Conservation (phyloP, 2,888 invertebrate species). For the Troides helena region DNA sequence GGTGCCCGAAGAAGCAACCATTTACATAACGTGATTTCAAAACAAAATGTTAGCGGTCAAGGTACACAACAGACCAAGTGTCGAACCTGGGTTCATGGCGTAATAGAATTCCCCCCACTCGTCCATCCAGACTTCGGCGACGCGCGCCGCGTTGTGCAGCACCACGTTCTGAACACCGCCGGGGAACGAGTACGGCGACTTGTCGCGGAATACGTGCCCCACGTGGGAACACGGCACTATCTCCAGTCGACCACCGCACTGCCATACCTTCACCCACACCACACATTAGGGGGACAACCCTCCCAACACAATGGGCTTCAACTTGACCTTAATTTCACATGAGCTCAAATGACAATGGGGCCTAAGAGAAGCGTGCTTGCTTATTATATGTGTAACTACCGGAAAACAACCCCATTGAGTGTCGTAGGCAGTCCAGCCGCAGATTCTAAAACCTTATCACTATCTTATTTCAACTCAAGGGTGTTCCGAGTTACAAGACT, state of each 20-base stretch:
- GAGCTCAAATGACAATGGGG: neutral
- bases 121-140: constrained; percentile 99
- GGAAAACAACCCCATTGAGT: neutral
- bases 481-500: no score
- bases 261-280: constrained; percentile 87
- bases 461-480: no score
- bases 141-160: constrained; percentile 98
- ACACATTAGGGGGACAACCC: constrained; percentile 11
- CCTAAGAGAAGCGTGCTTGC: neutral
- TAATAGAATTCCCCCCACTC: constrained; percentile 99
- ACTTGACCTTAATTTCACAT: neutral
- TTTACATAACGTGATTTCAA: neutral
- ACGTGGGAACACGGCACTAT: constrained; percentile 97
- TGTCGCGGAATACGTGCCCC: constrained; percentile 98
- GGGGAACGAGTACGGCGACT: constrained; percentile 99
- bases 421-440: no score
- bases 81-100: constrained; percentile 98
- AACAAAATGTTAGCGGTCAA: constrained; percentile 47
- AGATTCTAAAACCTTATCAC: no score
- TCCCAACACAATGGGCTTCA: neutral
- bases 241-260: constrained; percentile 97
- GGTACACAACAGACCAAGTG: constrained; percentile 37
- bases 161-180: constrained; percentile 98
- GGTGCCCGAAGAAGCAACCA: no score
- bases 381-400: neutral